These are phyloP conservation scores for Dolichomitus sp. DNA, from an alignment of 2,888 invertebrate genomes.

Conservation along the genomic window DNA sequence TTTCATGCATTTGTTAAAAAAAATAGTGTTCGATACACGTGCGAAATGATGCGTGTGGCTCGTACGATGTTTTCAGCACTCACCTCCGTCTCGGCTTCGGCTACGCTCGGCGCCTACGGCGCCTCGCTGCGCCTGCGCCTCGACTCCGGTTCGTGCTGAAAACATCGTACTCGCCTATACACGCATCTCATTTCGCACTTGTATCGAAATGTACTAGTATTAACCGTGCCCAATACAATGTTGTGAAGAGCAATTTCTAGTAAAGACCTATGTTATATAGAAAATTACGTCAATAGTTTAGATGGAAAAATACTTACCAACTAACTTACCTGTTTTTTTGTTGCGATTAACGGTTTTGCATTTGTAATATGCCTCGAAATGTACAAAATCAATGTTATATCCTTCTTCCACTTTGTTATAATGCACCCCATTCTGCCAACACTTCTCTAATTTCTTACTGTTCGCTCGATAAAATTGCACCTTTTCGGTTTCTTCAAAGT, in stretches of 20 bases:
- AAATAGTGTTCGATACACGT: too few relatives aligned
- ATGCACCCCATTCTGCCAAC: neutral
- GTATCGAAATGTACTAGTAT: neutral
- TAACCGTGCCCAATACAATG: neutral
- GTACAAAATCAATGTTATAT: neutral
- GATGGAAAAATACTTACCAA: too few relatives aligned
- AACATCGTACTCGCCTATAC: too few relatives aligned
- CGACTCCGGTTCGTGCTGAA: too few relatives aligned
- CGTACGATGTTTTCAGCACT: too few relatives aligned
- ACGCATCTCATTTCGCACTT: too few relatives aligned
- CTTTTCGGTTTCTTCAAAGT: neutral
- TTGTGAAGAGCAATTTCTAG: neutral
- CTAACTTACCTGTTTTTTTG: constrained; percentile 6
- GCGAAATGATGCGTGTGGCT: too few relatives aligned
- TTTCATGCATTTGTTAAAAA: too few relatives aligned
- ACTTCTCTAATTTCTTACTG: neutral
- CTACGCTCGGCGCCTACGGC: too few relatives aligned
- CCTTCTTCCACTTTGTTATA: neutral
- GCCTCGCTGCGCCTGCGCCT: too few relatives aligned
- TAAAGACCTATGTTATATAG: neutral
- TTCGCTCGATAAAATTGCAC: neutral
- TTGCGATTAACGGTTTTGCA: neutral
- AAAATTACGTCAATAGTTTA: neutral
- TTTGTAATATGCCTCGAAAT: constrained; percentile 7
- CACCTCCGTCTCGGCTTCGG: too few relatives aligned